Conservation (phyloP, 2,113 vertebrate species). For the Otolemur garnettii region DNA sequence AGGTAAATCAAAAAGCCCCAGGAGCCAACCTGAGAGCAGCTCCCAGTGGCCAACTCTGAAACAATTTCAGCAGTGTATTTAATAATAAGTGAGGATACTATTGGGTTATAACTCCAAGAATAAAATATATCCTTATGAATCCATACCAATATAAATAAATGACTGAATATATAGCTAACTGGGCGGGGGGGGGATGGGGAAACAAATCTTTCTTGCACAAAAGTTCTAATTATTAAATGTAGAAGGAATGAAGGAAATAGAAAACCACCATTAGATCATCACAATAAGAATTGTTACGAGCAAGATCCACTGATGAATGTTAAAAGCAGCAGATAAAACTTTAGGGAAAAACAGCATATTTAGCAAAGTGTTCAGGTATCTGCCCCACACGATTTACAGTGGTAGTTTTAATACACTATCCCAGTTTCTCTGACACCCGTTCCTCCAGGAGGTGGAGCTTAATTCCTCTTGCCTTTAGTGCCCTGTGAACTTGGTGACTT, state of each 20-base stretch:
- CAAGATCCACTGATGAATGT: not conserved
- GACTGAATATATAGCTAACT: not conserved
- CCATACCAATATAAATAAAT: not conserved
- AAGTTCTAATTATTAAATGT: not conserved
- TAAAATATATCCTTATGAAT: not conserved
- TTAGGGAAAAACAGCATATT: not conserved
- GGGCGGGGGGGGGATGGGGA: not conserved
- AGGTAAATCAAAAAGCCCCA: not conserved
- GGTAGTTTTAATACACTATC: not conserved
- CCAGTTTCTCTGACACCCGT: not conserved
- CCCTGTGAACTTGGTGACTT: not conserved
- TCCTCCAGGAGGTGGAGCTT: not conserved
- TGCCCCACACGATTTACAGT: not conserved
- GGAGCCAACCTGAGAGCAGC: not conserved
- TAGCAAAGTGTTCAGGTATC: not conserved
- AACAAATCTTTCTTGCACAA: not conserved
- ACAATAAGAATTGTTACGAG: not conserved
- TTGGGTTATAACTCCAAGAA: conserved; percentile 18
- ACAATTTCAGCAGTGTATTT: not conserved
- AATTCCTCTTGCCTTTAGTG: not conserved
- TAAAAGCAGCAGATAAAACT: not conserved
- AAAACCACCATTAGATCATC: not conserved
- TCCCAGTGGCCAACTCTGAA: not conserved
- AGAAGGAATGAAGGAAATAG: not conserved
- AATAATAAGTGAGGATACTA: not conserved